Percentiles rank a stretch among this genome's conserved stretches.
These are phyloP conservation scores for Hermodice carunculata DNA, from an alignment of 2,888 invertebrate genomes.

Conservation along the genomic window DNA sequence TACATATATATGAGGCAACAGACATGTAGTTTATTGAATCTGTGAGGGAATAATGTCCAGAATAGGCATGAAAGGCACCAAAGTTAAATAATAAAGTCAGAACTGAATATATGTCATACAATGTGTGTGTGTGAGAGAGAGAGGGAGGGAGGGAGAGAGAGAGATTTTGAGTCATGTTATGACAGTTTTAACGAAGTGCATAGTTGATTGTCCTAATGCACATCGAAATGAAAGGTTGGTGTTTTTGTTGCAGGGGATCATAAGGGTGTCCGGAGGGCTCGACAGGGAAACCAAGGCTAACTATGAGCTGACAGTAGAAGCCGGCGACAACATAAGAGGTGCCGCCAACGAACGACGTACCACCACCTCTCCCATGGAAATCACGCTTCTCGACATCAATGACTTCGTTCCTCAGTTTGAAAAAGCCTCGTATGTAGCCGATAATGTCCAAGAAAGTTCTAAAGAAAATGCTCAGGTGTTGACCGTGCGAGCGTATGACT, in stretches of 20 bases:
- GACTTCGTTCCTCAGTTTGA: slow-evolving; percentile 91
- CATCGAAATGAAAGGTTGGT: not conserved
- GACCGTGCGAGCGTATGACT: slow-evolving; percentile 80
- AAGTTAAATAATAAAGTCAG: no score
- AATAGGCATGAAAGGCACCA: no score
- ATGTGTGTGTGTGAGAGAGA: no score
- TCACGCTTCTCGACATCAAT: slow-evolving; percentile 88
- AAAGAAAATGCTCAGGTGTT: slow-evolving; percentile 72
- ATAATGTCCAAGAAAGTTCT: slow-evolving; percentile 46
- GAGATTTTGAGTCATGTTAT: no score
- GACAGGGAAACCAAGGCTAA: slow-evolving; percentile 82
- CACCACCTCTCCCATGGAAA: slow-evolving; percentile 57
- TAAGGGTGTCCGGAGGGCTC: slow-evolving; percentile 72
- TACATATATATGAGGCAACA: no score
- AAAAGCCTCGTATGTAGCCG: slow-evolving; percentile 72
- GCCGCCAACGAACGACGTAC: slow-evolving; percentile 75
- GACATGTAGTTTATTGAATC: no score
- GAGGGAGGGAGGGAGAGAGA: no score
- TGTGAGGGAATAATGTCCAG: no score
- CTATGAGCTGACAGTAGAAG: slow-evolving; percentile 80
- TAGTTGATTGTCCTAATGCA: no score
- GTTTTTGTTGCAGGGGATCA: slow-evolving; percentile 48
- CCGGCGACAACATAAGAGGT: slow-evolving; percentile 78
- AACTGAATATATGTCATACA: no score
- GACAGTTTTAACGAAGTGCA: no score